Conservation (phyloP, 2,113 vertebrate genomes). For the human (Homo sapiens) region DNA sequence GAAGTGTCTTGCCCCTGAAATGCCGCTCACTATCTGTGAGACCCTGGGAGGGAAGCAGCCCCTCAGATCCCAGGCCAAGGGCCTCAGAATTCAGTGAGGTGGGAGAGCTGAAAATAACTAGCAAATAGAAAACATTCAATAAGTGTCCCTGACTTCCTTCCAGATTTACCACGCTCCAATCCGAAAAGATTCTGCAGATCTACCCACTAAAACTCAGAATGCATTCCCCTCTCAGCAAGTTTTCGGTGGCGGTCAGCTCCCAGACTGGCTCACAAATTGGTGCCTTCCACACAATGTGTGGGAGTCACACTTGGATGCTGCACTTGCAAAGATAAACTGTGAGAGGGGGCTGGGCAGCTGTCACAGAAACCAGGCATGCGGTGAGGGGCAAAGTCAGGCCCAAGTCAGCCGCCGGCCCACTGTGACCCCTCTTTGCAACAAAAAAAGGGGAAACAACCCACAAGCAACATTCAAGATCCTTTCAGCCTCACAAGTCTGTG, state of each 20-base stretch:
- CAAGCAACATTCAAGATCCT: rapidly evolving
- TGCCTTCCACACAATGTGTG: rapidly evolving
- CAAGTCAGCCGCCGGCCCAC: neutral
- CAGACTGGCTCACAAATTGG: too few relatives aligned
- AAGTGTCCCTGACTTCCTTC: neutral
- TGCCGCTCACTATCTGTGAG: rapidly evolving
- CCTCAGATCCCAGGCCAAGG: neutral
- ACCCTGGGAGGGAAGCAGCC: neutral
- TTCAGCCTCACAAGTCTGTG: neutral
- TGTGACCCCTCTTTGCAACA: neutral
- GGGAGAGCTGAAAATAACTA: neutral
- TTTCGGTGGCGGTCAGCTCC: neutral
- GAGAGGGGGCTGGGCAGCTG: neutral
- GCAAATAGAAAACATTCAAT: neutral
- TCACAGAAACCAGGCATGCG: neutral
- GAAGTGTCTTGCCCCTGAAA: neutral
- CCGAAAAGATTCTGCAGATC: neutral
- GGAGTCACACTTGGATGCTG: neutral
- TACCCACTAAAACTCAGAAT: neutral
- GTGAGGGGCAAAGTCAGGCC: neutral
- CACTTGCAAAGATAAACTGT: rapidly evolving
- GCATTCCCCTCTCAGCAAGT: neutral
- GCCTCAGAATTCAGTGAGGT: neutral
- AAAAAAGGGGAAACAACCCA: rapidly evolving
- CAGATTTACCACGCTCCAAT: neutral